Conservation (phyloP, 2,797 vertebrate genomes). For the Hydrophis major region DNA sequence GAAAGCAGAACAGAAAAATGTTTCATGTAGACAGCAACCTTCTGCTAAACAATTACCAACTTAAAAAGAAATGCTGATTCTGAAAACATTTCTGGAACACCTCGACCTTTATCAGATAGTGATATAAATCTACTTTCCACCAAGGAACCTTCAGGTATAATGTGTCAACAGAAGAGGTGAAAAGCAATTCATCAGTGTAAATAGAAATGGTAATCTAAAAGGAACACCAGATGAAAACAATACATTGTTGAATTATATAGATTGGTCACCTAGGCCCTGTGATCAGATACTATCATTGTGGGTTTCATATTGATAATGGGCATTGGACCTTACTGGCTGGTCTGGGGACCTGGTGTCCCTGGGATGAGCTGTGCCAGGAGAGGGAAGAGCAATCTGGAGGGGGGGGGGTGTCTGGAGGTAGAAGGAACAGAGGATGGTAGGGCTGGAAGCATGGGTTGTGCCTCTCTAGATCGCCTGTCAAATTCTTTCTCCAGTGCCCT, state of each 20-base stretch:
- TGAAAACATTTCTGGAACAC: conserved; percentile 13
- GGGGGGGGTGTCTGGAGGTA: no score
- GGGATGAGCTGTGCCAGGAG: no score
- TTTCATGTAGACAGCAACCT: conserved; percentile 24
- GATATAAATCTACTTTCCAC: conserved; percentile 56
- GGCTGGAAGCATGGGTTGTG: no score
- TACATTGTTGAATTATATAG: conserved; percentile 59
- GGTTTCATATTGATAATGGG: conserved; percentile 33
- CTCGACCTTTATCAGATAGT: conserved; percentile 46
- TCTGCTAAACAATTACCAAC: not conserved
- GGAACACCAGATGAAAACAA: conserved; percentile 43
- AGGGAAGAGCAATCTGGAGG: no score
- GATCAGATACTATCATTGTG: conserved; percentile 38
- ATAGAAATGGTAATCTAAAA: conserved; percentile 41
- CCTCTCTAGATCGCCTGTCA: no score
- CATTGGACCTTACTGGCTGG: no score
- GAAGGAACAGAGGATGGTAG: no score
- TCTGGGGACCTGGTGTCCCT: no score
- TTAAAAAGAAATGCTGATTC: conserved; percentile 23
- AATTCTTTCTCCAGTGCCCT: no score
- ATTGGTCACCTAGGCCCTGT: conserved; percentile 36
- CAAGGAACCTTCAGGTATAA: conserved; percentile 57
- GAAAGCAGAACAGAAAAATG: not conserved
- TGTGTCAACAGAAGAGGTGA: conserved; percentile 53
- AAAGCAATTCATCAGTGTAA: conserved; percentile 57